These are phyloP conservation scores for Scolopax bukidnonensis DNA, from an alignment of 2,797 vertebrate genomes.

Conservation along the genomic window DNA sequence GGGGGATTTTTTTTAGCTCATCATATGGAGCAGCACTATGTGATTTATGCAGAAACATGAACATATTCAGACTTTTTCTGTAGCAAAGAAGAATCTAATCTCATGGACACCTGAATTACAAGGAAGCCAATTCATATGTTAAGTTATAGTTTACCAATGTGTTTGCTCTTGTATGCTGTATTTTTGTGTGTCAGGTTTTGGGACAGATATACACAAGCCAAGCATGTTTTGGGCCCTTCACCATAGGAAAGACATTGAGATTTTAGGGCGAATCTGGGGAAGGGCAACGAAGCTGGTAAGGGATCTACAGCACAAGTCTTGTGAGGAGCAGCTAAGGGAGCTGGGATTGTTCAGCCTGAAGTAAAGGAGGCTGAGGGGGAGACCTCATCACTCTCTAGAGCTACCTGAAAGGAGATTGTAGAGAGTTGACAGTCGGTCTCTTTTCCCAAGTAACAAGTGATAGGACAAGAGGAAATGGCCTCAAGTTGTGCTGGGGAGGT, in stretches of 20 bases:
- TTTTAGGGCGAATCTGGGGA: neutral
- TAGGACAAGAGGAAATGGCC: neutral
- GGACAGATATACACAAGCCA: neutral
- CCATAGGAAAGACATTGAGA: neutral
- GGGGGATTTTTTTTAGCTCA: neutral
- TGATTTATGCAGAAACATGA: neutral
- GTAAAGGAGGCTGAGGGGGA: neutral
- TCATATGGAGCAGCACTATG: neutral
- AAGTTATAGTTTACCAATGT: neutral
- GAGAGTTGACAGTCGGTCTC: neutral
- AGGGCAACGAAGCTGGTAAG: neutral
- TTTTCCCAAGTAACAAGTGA: neutral
- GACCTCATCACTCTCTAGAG: neutral
- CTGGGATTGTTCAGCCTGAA: neutral
- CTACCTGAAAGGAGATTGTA: neutral
- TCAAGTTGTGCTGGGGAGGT: neutral
- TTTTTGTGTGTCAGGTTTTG: neutral
- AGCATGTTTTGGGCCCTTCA: neutral
- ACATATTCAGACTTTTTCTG: neutral
- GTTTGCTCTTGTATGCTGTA: neutral
- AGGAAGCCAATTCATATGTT: neutral
- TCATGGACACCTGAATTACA: neutral
- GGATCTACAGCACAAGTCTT: neutral
- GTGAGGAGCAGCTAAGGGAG: neutral
- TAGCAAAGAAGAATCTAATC: neutral